These are phyloP conservation scores for Halesus radiatus DNA, from an alignment of 1,140 invertebrate genomes.

Conservation along the genomic window DNA sequence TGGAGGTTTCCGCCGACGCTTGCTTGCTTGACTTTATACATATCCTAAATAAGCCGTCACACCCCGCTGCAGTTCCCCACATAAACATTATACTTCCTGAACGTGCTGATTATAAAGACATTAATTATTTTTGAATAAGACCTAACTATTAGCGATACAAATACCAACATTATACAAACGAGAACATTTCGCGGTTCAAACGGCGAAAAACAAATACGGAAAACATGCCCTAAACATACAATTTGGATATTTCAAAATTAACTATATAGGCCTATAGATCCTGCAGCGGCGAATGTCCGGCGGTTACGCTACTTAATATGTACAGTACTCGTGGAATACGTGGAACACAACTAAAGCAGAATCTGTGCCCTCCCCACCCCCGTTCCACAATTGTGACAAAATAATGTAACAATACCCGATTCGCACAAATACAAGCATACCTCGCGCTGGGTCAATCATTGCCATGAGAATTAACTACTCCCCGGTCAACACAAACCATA, in stretches of 20 bases:
- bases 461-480: conserved; percentile 14
- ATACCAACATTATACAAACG: background rate
- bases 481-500: background rate
- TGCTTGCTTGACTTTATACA: conserved; percentile 33
- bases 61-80: conserved; percentile 25
- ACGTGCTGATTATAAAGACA: conserved; percentile 20
- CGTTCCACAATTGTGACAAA: conserved; percentile 15
- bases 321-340: conserved; percentile 48
- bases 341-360: conserved; percentile 52
- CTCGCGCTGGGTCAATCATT: background rate
- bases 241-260: conserved; percentile 24
- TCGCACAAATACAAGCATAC: background rate
- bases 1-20: background rate
- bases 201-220: conserved; percentile 5
- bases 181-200: background rate
- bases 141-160: conserved; percentile 25
- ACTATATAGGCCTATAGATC: conserved; percentile 12
- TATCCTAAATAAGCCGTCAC: conserved; percentile 33
- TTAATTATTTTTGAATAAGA: conserved; percentile 27
- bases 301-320: conserved; percentile 16
- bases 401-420: background rate
- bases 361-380: conserved; percentile 18
- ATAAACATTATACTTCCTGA: conserved; percentile 9
- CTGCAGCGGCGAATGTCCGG: conserved; percentile 5
- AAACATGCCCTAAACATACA: conserved; percentile 20